Percentiles rank a stretch among this genome's conserved stretches.
These are phyloP conservation scores for Lathronympha strigana DNA, from an alignment of 2,888 invertebrate genomes.

Conservation along the genomic window DNA sequence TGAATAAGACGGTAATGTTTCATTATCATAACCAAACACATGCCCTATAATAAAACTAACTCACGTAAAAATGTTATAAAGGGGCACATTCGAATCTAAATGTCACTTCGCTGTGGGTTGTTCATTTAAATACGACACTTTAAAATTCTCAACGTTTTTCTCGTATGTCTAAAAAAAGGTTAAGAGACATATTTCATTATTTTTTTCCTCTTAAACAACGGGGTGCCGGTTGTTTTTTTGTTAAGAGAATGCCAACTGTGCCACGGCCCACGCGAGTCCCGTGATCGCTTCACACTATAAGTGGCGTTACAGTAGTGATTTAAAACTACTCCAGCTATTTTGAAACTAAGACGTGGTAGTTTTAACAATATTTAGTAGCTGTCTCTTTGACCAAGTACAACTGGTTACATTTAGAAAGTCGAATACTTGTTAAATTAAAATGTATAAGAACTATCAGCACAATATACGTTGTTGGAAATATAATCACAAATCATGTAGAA, in stretches of 20 bases:
- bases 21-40: slow-evolving; percentile 29
- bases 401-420: neutral
- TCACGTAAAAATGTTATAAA: slow-evolving; percentile 27
- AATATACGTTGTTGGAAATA: neutral
- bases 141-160: slow-evolving; percentile 71
- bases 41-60: slow-evolving; percentile 26
- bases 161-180: slow-evolving; percentile 62
- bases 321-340: slow-evolving; percentile 69
- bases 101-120: slow-evolving; percentile 64
- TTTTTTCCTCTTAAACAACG: slow-evolving; percentile 80
- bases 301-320: slow-evolving; percentile 75
- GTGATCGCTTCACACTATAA: slow-evolving; percentile 81
- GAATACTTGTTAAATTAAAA: slow-evolving; percentile 39
- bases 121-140: slow-evolving; percentile 69
- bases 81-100: slow-evolving; percentile 49
- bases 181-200: slow-evolving; percentile 79
- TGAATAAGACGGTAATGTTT: slow-evolving; percentile 36
- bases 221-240: slow-evolving; percentile 79
- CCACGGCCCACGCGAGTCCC: slow-evolving; percentile 70
- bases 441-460: neutral
- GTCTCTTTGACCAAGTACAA: slow-evolving; percentile 40
- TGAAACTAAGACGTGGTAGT: slow-evolving; percentile 52
- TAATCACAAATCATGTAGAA: neutral
- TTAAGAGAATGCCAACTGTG: slow-evolving; percentile 70
- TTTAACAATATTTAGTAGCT: slow-evolving; percentile 43